Evolutionary conservation across 2,113 vertebrate species (phyloP), one percentile per base, ranked within the genome.

Genomic region (Menura novaehollandiae): DNA sequence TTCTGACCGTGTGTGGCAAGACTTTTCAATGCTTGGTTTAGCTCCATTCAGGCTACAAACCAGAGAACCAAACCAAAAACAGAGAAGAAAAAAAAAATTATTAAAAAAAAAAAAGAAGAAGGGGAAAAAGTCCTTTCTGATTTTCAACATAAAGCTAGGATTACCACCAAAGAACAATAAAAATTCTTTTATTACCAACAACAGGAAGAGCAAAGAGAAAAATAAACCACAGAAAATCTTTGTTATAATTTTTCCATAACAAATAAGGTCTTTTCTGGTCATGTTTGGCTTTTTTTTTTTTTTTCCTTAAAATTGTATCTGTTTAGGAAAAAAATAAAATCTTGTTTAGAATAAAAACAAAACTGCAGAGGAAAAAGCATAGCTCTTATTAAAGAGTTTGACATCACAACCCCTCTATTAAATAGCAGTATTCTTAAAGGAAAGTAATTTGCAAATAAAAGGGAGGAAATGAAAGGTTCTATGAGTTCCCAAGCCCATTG

Each of bases 371-470:
- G 93, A 93, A 95, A 96, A 94, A 95, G 87, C 72, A 95, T 46
- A 85, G 62, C 58, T 67, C 55, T 89, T 91, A 95, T 96, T 96
- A 97, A 97, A 93, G 88, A 69, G 26, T 30, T 96, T 97, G 67
- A 83, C 96, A 96, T 96, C 89, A 94, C 81, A 95, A 83, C 81
- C 75, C 88, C 94, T 77, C 68, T 93, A 92, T 89, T 96, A 96
- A 95, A 94, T 51, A 80, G 81, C 78, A 80, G 72, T 71, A 89
- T 93, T 72, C 74, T 92, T 90, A 95, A 96, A 96, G 94, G 80
- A 96, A 96, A 97, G 92, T 91, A 68, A 89, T 94, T 97, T 90
- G 91, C 92, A 96, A 90, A 96, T 94, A 95, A 96, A 97, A 97
- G 91, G 84, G 77, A 71, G 92, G 96, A 97, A 97, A 96, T 93